phyloP scores from a whole-genome alignment of 2,888 invertebrate species.

The Himalopsyche kuldschensis region DNA sequence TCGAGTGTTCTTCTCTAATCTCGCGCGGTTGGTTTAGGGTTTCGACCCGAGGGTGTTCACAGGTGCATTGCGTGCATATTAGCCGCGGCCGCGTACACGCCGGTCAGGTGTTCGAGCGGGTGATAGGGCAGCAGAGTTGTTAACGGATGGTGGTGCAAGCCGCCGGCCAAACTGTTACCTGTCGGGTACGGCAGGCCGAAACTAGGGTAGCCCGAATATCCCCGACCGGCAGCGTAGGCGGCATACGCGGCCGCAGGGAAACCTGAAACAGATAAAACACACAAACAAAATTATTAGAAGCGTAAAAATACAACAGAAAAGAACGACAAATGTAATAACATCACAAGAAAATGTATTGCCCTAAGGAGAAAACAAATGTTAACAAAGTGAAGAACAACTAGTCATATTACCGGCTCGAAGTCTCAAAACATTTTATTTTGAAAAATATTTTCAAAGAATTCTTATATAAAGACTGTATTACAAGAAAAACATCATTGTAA shows the following conservation, averaged over 20 bases:
- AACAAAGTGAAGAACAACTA: too few relatives aligned
- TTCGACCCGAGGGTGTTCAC: conserved; percentile 57
- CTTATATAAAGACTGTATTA: too few relatives aligned
- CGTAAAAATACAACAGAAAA: conserved; percentile 22
- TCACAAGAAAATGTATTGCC: too few relatives aligned
- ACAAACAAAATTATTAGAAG: conserved; percentile 47
- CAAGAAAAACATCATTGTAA: too few relatives aligned
- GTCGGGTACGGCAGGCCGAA: conserved; percentile 97
- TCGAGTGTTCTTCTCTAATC: background rate
- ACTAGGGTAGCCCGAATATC: conserved; percentile 96
- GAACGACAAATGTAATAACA: background rate
- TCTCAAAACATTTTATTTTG: too few relatives aligned
- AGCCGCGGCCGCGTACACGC: conserved; percentile 59
- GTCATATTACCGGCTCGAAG: too few relatives aligned
- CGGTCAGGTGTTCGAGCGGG: conserved; percentile 61
- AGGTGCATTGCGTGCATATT: conserved; percentile 79
- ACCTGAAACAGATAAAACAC: conserved; percentile 61
- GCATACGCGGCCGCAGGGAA: conserved; percentile 94
- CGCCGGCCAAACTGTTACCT: conserved; percentile 87
- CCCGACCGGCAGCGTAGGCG: conserved; percentile 94
- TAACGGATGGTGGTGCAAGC: conserved; percentile 69
- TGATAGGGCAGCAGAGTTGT: conserved; percentile 67
- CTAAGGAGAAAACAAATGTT: too few relatives aligned
- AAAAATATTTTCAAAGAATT: too few relatives aligned
- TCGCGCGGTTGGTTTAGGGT: background rate